Base-by-base conservation (phyloP, 2,888 invertebrate species). In the Microchrysa polita region DNA sequence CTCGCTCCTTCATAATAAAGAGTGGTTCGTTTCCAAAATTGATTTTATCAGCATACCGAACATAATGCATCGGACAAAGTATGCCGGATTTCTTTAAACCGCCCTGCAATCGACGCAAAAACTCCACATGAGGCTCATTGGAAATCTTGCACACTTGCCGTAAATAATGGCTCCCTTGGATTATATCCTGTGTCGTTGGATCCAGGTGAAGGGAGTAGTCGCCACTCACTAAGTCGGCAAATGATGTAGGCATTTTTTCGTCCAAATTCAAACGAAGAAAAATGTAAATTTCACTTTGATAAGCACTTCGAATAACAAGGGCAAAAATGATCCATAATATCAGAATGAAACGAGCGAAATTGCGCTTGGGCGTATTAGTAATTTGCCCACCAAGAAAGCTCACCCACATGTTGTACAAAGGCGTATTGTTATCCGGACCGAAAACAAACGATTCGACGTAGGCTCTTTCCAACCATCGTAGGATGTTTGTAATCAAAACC, bases 301-400 rank as follows among this genome's bases (percentile, higher is more conserved):
- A 83, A 59, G 80, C 81, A 57, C 74, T 78, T 23, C 83, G 79
- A 67, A 83, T 59, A 1, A 83, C 76, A 7, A 81, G 40, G 0
- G 79, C 77, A 40, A 75, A 71, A 18, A 80, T 9, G 27, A 83
- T 40, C 83, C 83, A 83, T 0, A 79, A 75, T 7, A 77, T 57
- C 2, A 83, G 63, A 18, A 81, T 55, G 16, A 79, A 77, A 0
- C 83, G 80, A 0, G 78, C 77, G 16, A 80, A 79, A 48, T 75
- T 78, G 7, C 79, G 73, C 0, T 71, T 77, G 0, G 83, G 82
- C 65, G 79, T 5, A 0, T 27, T 40, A 0, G 53, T 4, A 0
- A 77, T n/a, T 44, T 78, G 77, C 5, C 79, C 79, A 12, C 81
- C 79, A 14, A 79, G 53, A 4, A 79, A 76, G 23, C 79, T 73